phyloP scores from a whole-genome alignment of 2,113 vertebrate species.

The Amphilophus citrinellus region DNA sequence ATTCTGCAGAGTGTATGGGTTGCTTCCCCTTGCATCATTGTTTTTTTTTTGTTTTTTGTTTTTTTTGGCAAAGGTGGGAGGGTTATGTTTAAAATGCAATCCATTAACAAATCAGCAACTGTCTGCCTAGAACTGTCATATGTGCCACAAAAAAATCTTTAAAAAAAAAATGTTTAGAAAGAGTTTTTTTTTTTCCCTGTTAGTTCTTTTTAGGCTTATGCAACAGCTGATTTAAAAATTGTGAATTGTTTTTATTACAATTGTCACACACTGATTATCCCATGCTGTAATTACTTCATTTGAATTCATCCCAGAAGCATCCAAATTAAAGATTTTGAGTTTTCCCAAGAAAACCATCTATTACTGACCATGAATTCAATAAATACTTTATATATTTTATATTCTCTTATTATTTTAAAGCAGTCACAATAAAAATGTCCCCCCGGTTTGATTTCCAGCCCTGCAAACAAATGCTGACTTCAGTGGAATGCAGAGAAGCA shows the following conservation, averaged over 20 bases:
- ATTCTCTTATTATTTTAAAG: not conserved
- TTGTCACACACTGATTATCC: not conserved
- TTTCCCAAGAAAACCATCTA: not conserved
- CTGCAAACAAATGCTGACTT: constrained; percentile 35
- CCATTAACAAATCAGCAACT: constrained; percentile 48
- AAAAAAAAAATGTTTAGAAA: not conserved
- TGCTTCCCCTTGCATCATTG: constrained; percentile 69
- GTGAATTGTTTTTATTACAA: not conserved
- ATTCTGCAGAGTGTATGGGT: constrained; percentile 32
- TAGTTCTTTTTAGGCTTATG: not conserved
- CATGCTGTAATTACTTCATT: not conserved
- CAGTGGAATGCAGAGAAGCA: constrained; percentile 23
- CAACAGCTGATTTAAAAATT: not conserved
- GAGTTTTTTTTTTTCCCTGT: not conserved
- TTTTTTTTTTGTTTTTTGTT: constrained; percentile 35
- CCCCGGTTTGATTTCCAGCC: constrained; percentile 16
- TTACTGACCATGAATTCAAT: not conserved
- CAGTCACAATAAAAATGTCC: not conserved
- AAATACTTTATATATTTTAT: not conserved
- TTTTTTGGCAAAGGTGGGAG: constrained; percentile 45
- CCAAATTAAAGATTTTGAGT: not conserved
- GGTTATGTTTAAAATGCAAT: constrained; percentile 51
- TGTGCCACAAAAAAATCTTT: not conserved
- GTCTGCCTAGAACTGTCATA: constrained; percentile 21
- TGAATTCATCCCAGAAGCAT: not conserved